These are phyloP conservation scores for Misgurnus anguillicaudatus DNA, from an alignment of 2,113 vertebrate species.

Conservation along the genomic window DNA sequence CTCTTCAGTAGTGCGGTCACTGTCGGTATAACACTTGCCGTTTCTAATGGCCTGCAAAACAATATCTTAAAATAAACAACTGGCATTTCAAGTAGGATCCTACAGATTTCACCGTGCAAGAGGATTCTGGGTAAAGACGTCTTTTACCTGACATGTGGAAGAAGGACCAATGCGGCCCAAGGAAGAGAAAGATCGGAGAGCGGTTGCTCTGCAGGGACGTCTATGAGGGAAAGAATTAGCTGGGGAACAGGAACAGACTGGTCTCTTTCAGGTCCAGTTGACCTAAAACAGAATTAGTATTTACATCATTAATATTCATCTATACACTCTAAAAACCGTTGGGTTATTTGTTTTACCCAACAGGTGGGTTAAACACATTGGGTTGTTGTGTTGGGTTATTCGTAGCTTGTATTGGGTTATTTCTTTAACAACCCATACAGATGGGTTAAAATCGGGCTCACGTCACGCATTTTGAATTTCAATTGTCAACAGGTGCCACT, in stretches of 20 bases:
- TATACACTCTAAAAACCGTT: too few species aligned
- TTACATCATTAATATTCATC: background rate
- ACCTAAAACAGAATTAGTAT: constrained; percentile 8
- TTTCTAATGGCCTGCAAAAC: constrained; percentile 79
- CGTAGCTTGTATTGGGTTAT: too few species aligned
- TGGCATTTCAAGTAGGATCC: background rate
- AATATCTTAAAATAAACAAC: background rate
- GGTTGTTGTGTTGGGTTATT: too few species aligned
- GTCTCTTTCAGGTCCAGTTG: constrained; percentile 21
- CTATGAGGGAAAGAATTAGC: constrained; percentile 79
- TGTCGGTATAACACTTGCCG: constrained; percentile 67
- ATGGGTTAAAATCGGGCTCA: too few species aligned
- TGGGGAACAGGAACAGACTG: constrained; percentile 67
- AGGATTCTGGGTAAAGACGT: background rate
- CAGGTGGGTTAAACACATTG: too few species aligned
- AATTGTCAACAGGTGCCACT: too few species aligned
- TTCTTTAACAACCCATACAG: too few species aligned
- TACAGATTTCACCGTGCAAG: too few species aligned
- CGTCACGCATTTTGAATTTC: too few species aligned
- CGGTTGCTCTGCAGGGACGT: constrained; percentile 62
- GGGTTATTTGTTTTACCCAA: too few species aligned
- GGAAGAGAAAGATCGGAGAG: constrained; percentile 77
- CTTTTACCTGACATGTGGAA: constrained; percentile 90
- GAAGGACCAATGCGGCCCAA: constrained; percentile 88
- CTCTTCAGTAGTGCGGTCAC: constrained; percentile 75